phyloP scores from a whole-genome alignment of 2,888 invertebrate species.

The Oscheius sp. region DNA sequence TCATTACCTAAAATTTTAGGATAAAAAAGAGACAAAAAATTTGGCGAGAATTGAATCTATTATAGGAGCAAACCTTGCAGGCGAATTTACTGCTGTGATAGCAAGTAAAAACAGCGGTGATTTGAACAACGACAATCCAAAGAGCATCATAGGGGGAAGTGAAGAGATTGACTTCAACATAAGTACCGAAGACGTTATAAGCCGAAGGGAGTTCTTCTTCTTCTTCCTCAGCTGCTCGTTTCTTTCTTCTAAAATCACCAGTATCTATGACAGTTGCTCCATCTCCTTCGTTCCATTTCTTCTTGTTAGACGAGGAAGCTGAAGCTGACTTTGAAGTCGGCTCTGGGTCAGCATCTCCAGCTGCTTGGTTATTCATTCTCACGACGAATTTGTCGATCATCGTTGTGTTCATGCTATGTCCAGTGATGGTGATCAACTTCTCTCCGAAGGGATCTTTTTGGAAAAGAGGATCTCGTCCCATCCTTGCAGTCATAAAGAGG shows the following conservation, averaged over 20 bases:
- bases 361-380: conserved; percentile 52
- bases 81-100: conserved; percentile 74
- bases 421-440: conserved; percentile 66
- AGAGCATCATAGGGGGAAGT: conserved; percentile 70
- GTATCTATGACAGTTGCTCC: conserved; percentile 46
- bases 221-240: conserved; percentile 32
- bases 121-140: conserved; percentile 70
- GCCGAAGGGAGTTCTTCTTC: conserved; percentile 58
- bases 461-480: conserved; percentile 72
- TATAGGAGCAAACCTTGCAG: conserved; percentile 69
- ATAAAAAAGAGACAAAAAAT: background rate
- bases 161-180: conserved; percentile 65
- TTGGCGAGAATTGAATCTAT: background rate
- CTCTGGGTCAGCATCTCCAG: conserved; percentile 24
- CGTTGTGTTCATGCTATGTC: conserved; percentile 63
- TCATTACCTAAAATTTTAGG: conserved; percentile 71
- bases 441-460: conserved; percentile 67
- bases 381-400: conserved; percentile 61
- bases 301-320: no score
- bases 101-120: conserved; percentile 70
- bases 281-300: conserved; percentile 45
- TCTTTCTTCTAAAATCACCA: conserved; percentile 44
- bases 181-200: conserved; percentile 64
- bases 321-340: conserved; percentile 33
- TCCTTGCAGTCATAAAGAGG: conserved; percentile 76